A percentile compares a stretch with the other conserved stretches of the same genome.
Evolutionary conservation across 2,113 vertebrate genomes (phyloP).

Genomic region (Chelonoidis abingdonii): DNA sequence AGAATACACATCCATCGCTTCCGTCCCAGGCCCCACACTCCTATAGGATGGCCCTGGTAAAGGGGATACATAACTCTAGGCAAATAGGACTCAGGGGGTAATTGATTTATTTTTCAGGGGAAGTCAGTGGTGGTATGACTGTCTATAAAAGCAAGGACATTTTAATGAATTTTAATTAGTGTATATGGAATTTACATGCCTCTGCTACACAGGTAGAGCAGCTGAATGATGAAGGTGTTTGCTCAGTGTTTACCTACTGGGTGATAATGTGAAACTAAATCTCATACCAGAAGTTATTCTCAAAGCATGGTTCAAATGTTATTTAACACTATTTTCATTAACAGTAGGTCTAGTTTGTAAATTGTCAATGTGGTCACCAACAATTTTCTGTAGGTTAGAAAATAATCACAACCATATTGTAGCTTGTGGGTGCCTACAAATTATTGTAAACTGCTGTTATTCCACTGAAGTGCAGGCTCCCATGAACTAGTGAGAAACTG

Average conservation of each 20-base stretch:
- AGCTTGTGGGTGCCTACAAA: not conserved
- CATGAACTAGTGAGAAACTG: not conserved
- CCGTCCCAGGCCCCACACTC: too few relatives aligned
- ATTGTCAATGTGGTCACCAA: not conserved
- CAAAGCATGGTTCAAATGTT: not conserved
- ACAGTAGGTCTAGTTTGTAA: not conserved
- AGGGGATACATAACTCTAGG: not conserved
- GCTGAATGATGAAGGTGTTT: not conserved
- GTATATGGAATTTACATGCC: not conserved
- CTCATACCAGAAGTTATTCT: not conserved
- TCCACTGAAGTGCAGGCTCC: not conserved
- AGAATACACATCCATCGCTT: too few relatives aligned
- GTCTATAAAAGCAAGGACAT: not conserved
- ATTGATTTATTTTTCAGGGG: not conserved
- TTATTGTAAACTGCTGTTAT: not conserved
- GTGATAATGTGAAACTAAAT: not conserved
- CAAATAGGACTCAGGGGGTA: not conserved
- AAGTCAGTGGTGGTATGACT: not conserved
- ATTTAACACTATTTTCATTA: not conserved
- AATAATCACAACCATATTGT: not conserved
- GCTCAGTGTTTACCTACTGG: not conserved
- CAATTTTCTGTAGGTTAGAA: not conserved
- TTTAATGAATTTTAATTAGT: not conserved
- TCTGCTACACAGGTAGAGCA: not conserved
- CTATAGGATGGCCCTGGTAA: not conserved